These are phyloP conservation scores for Zaprionus lachaisei DNA, from an alignment of 1,140 invertebrate genomes.

Conservation along the genomic window DNA sequence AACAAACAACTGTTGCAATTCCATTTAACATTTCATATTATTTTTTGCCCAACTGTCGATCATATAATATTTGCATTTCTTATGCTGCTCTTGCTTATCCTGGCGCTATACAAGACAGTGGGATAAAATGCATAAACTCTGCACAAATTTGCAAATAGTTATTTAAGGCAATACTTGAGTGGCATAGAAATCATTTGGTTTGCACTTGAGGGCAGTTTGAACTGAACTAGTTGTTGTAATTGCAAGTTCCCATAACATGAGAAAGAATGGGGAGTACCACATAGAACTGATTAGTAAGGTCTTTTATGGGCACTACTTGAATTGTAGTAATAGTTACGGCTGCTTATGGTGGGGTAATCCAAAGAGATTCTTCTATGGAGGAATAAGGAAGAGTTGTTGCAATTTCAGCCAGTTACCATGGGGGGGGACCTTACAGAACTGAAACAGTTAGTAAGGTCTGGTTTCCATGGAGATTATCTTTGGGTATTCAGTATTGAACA, in stretches of 20 bases:
- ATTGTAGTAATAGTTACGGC: too few relatives aligned
- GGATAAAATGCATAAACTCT: not conserved
- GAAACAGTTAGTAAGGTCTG: too few relatives aligned
- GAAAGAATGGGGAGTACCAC: not conserved
- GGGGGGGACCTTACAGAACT: not conserved
- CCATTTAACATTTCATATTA: conserved; percentile 68
- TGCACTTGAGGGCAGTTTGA: too few relatives aligned
- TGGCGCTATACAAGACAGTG: not conserved
- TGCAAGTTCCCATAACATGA: not conserved
- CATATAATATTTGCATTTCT: conserved; percentile 28
- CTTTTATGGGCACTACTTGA: too few relatives aligned
- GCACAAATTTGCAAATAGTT: not conserved
- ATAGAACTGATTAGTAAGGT: not conserved
- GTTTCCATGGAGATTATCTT: too few relatives aligned
- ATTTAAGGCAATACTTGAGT: not conserved
- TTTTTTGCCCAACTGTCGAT: conserved; percentile 45
- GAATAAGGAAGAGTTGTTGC: not conserved
- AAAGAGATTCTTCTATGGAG: too few relatives aligned
- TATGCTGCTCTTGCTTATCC: not conserved
- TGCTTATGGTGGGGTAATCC: too few relatives aligned
- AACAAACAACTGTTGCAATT: conserved; percentile 83
- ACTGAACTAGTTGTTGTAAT: too few relatives aligned
- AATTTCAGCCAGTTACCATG: not conserved
- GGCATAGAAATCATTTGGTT: not conserved
- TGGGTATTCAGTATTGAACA: too few relatives aligned